Base-by-base conservation (phyloP, 2,797 vertebrate genomes). In the Novumbra hubbsi region DNA sequence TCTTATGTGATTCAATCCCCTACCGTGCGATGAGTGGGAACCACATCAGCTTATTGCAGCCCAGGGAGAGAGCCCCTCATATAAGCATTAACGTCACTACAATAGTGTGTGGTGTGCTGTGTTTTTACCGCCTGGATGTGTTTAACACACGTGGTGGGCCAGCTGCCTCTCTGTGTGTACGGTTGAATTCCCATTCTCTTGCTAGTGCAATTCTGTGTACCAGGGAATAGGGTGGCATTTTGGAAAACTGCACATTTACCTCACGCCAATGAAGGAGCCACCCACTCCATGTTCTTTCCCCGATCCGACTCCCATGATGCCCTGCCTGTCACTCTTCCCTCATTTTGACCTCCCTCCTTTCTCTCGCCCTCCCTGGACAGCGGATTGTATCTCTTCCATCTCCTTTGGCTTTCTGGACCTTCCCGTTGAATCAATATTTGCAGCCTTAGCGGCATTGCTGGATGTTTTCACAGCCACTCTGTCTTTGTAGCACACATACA, bases 341-440 rank as follows among this genome's bases (percentile, higher is more conserved):
- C 9, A 7, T 32, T 30, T 38, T 30, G 4, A 49, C n/a, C 32
- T 32, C n/a, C 6, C 67, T n/a, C 49, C 15, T 14, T 67, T 19
- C 38, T 0, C 45, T 75, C 70, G 16, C 78, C 62, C 17, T 27
- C 68, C 0, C 50, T 19, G 3, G 70, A 68, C 45, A 12, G 67
- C 74, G 74, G 17, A 73, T 84, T 85, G 86, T 87, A 86, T 85
- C 87, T 78, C 87, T 78, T 89, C 83, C 75, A 86, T 86, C 88
- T 89, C 81, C 76, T 80, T 45, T 82, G 85, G 81, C 86, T 88
- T 86, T 88, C 82, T 81, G 76, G 78, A 86, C 78, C 83, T 81
- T 73, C 81, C 79, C 45, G 30, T 69, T 0, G 62, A 80, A 81
- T 87, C 84, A 48, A 81, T 86, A 82, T 83, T 87, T 85, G 84